A percentile compares a stretch with the other conserved stretches of the same genome.
Conservation (phyloP, 2,113 vertebrate genomes). For the Nestor notabilis region DNA sequence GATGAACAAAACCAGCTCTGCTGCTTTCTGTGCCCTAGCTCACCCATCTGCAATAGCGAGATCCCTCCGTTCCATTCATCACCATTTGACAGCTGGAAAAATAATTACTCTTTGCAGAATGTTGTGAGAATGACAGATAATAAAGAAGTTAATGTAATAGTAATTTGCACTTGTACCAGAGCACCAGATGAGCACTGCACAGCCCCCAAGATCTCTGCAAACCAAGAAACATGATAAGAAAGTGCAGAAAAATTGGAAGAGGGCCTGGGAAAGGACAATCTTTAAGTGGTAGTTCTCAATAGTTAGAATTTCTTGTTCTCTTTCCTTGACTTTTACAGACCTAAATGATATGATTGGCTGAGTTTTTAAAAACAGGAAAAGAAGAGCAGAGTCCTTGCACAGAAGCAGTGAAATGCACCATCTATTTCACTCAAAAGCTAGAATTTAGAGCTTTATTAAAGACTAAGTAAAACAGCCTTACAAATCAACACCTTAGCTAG, state of each 20-base stretch:
- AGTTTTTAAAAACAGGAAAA: not conserved
- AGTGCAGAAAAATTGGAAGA: not conserved
- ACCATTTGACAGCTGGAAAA: not conserved
- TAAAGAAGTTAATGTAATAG: not conserved
- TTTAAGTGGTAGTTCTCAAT: not conserved
- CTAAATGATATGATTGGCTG: not conserved
- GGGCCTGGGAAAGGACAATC: not conserved
- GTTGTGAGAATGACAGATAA: not conserved
- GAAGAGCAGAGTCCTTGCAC: not conserved
- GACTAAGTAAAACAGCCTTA: not conserved
- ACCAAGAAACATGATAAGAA: not conserved
- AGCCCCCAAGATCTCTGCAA: not conserved
- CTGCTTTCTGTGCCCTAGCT: not conserved
- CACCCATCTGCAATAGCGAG: not conserved
- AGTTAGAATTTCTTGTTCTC: not conserved
- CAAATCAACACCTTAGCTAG: not conserved
- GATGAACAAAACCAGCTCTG: not conserved
- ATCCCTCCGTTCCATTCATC: not conserved
- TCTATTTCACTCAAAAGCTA: not conserved
- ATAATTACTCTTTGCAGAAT: not conserved
- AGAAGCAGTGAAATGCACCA: not conserved
- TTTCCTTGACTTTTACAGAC: not conserved
- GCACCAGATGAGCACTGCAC: not conserved
- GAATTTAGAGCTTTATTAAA: not conserved
- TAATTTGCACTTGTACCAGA: not conserved